Conservation (phyloP, 2,113 vertebrate species). For the Sinocyclocheilus anshuiensis region DNA sequence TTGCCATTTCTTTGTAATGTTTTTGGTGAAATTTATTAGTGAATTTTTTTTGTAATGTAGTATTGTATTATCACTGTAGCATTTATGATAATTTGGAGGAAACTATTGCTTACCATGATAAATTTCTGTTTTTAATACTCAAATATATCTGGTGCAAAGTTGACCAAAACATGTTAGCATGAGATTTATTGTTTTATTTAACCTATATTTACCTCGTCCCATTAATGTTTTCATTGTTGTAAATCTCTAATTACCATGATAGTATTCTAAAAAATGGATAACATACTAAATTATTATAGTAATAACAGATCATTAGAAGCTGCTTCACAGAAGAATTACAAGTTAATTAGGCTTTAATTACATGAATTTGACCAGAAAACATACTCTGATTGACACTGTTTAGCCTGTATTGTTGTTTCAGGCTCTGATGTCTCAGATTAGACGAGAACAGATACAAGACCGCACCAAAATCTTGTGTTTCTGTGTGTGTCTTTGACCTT, state of each 20-base stretch:
- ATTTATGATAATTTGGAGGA: background rate
- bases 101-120: background rate
- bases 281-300: too few relatives aligned
- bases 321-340: background rate
- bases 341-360: background rate
- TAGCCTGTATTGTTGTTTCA: background rate
- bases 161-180: background rate
- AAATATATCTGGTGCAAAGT: background rate
- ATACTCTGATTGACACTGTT: background rate
- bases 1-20: background rate
- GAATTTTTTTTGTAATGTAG: background rate
- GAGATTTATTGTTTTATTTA: background rate
- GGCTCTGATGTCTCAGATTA: background rate
- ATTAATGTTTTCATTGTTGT: background rate
- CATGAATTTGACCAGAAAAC: background rate
- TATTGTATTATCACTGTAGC: too few relatives aligned
- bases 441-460: background rate
- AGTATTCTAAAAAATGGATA: background rate
- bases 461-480: background rate
- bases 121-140: background rate
- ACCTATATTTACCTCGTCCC: background rate
- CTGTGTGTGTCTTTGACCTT: slow-evolving; percentile 25
- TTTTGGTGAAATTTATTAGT: too few relatives aligned
- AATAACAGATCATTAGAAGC: background rate
- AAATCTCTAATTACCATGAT: background rate